A percentile compares a stretch with the other conserved stretches of the same genome.
phyloP scores from a whole-genome alignment of 2,113 vertebrate genomes.

The Labeo rohita region DNA sequence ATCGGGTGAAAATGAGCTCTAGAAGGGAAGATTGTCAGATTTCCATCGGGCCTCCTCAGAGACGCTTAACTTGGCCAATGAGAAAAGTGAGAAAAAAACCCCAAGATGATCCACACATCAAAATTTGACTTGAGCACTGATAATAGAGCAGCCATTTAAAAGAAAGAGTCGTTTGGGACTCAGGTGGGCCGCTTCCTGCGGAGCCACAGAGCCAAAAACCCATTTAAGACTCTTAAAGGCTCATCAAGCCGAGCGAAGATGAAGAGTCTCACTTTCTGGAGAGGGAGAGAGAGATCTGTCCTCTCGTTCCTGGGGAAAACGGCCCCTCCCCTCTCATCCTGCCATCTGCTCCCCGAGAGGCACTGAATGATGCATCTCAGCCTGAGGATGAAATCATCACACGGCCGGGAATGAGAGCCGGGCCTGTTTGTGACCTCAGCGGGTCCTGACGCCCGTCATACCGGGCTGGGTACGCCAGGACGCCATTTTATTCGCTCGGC shows the following conservation, averaged over 20 bases:
- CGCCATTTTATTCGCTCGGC: background rate
- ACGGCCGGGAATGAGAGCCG: background rate
- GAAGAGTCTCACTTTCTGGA: slow-evolving; percentile 26
- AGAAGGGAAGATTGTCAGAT: background rate
- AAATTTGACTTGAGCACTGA: slow-evolving; percentile 21
- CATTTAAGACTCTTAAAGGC: slow-evolving; percentile 35
- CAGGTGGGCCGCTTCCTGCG: slow-evolving; percentile 20
- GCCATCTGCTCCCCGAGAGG: slow-evolving; percentile 44
- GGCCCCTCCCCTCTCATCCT: background rate
- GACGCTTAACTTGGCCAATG: background rate
- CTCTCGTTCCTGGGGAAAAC: slow-evolving; percentile 24
- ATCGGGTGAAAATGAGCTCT: slow-evolving; percentile 12
- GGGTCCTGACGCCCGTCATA: background rate
- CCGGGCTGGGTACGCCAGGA: background rate
- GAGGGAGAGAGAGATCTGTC: slow-evolving; percentile 9
- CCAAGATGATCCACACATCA: slow-evolving; percentile 6
- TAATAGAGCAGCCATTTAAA: slow-evolving; percentile 35
- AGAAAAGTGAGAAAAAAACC: slow-evolving; percentile 16
- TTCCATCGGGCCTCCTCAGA: background rate
- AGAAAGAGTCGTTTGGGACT: background rate
- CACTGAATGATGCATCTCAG: slow-evolving; percentile 41
- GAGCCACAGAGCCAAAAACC: slow-evolving; percentile 27
- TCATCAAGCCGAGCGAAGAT: slow-evolving; percentile 33
- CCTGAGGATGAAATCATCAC: slow-evolving; percentile 37
- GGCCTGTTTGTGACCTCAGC: slow-evolving; percentile 15